Evolutionary conservation across 2,113 vertebrate species (phyloP), one percentile per base, ranked within the genome.

Genomic region (Nansenia antarctica): DNA sequence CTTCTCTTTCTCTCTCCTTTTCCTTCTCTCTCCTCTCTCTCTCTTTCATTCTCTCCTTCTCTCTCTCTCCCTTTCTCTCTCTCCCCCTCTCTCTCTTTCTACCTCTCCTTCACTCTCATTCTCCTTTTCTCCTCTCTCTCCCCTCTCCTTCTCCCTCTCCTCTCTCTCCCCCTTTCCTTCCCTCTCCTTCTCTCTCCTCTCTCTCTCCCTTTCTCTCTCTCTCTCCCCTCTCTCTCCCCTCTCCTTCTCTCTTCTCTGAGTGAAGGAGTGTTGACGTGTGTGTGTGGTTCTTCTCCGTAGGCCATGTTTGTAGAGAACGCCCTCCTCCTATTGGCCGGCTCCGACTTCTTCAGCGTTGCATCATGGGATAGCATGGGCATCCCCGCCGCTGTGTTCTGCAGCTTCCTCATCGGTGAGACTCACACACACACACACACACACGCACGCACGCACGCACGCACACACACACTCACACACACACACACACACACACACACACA

Each of bases 401-500:
- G 93, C 63, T 95, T 92, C 82, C 76, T 93, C 2, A 89, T 94
- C 31, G 95, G 95, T 95, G 72, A 93, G 93, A 54, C 27, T 30
- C 12, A 14, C 42, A 49, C 29, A 34, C 18, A n/a, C 42, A 15
- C 37, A 29, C 7, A 15, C 37, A 26, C 20, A 15, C 22, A 15
- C 34, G 27, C 34, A 39, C 24, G 9, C 34, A 45, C 8, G 37
- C 26, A 53, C 26, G 22, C 29, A 22, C 6, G 20, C 63, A 18
- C 8, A 5, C 9, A 11, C 29, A 2, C 2, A 2, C n/a, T n/a
- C 29, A 32, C 29, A 52, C 27, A 34, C 29, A 49, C n/a, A 12
- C 27, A 53, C 45, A 30, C 18, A 54, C 18, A 32, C 30, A 52
- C 18, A 30, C 42, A 29, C 20, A 5, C 11, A 5, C 11, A 37